These are phyloP conservation scores for Tinamus major DNA, from an alignment of 2,797 vertebrate genomes.

Conservation along the genomic window DNA sequence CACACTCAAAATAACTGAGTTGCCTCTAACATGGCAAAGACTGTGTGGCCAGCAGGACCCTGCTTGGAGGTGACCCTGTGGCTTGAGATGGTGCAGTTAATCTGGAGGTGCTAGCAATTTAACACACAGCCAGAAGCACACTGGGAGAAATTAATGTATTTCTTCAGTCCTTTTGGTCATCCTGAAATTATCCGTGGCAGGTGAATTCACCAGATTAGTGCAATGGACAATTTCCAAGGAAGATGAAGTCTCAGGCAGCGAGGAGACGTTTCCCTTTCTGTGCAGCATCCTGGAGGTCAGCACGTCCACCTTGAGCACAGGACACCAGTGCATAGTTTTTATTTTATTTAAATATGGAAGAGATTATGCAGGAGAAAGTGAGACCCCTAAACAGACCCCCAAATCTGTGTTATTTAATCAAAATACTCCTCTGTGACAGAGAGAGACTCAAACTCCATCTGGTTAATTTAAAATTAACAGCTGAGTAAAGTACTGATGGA, in stretches of 20 bases:
- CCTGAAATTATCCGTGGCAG: not conserved
- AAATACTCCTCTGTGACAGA: not conserved
- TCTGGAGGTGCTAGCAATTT: not conserved
- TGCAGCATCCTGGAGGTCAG: not conserved
- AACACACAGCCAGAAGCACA: not conserved
- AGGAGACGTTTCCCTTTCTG: not conserved
- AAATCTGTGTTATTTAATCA: not conserved
- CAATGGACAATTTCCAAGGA: not conserved
- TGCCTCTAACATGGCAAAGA: conserved; percentile 35
- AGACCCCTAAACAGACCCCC: not conserved
- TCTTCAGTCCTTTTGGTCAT: not conserved
- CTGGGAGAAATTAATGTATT: not conserved
- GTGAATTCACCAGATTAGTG: not conserved
- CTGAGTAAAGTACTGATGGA: not conserved
- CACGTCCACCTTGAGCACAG: not conserved
- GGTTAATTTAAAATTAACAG: not conserved
- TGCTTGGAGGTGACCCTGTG: conserved; percentile 61
- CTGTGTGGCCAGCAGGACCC: not conserved
- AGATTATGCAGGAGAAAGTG: not conserved
- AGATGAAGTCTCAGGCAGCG: not conserved
- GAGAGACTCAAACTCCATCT: rapidly evolving
- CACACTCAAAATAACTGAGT: conserved; percentile 49
- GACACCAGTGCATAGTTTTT: rapidly evolving
- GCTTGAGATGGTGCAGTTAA: not conserved
- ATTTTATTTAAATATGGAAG: not conserved